A percentile compares a stretch with the other conserved stretches of the same genome.
These are phyloP conservation scores for Campoplex capitator DNA, from an alignment of 2,888 invertebrate species.

Conservation along the genomic window DNA sequence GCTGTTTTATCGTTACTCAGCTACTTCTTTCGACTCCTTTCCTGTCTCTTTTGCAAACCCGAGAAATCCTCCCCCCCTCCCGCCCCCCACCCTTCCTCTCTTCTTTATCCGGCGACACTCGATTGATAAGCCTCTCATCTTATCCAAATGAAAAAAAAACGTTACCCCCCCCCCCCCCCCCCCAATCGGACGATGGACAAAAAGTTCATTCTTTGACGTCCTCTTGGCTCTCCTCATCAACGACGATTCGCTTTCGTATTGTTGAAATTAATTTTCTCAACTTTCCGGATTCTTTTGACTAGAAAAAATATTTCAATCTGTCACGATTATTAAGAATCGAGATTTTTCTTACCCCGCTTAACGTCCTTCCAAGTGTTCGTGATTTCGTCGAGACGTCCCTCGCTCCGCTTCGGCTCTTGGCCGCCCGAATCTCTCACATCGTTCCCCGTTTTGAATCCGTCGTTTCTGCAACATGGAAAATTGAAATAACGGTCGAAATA, in stretches of 20 bases:
- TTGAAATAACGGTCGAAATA: not conserved
- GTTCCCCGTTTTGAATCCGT: slow-evolving; percentile 68
- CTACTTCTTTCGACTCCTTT: slow-evolving; percentile 38
- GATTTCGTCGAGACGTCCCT: slow-evolving; percentile 80
- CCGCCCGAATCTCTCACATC: slow-evolving; percentile 74
- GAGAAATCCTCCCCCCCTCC: not conserved
- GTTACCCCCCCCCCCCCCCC: not conserved
- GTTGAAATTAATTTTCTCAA: not conserved
- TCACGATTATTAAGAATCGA: not conserved
- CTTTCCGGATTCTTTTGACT: not conserved
- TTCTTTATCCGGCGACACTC: slow-evolving; percentile 6
- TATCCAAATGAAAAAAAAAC: not conserved
- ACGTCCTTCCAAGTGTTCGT: slow-evolving; percentile 83
- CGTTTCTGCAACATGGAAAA: slow-evolving; percentile 70
- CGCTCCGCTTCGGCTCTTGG: slow-evolving; percentile 63
- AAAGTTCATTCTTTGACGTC: not conserved
- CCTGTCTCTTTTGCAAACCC: slow-evolving; percentile 21
- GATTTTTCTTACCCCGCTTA: slow-evolving; percentile 81
- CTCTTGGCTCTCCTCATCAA: not conserved
- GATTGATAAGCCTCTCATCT: slow-evolving; percentile 49
- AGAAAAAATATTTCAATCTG: not conserved
- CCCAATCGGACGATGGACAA: not conserved
- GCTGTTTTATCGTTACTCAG: not conserved
- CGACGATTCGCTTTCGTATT: not conserved
- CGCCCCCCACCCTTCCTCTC: not conserved